These are phyloP conservation scores for Rallus crepitans DNA, from an alignment of 2,797 vertebrate species.

Conservation along the genomic window DNA sequence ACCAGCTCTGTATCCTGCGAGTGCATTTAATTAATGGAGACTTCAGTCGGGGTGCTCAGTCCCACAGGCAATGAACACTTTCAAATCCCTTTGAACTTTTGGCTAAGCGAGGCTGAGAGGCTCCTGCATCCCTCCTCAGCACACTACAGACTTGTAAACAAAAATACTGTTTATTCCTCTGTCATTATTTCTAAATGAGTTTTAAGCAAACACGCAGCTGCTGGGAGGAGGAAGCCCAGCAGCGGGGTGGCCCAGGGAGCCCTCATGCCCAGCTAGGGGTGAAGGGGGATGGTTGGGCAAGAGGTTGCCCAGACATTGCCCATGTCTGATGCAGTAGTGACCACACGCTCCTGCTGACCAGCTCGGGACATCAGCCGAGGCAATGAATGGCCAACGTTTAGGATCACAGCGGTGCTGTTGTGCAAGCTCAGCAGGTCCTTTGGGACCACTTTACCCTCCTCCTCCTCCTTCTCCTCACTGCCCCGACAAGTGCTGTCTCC, in stretches of 20 bases:
- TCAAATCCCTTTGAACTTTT: conserved; percentile 46
- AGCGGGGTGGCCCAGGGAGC: fast-evolving
- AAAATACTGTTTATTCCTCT: background rate
- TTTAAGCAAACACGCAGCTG: background rate
- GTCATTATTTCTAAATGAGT: background rate
- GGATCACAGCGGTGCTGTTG: fast-evolving
- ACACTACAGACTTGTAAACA: background rate
- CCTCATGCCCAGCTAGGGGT: fast-evolving
- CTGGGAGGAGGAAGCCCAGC: fast-evolving
- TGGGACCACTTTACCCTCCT: background rate
- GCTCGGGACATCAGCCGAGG: fast-evolving
- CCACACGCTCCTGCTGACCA: background rate
- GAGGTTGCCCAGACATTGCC: background rate
- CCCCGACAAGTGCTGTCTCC: fast-evolving
- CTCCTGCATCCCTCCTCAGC: background rate
- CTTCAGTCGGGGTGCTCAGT: background rate
- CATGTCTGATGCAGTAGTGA: fast-evolving
- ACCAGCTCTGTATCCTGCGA: conserved; percentile 51
- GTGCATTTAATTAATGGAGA: conserved; percentile 48
- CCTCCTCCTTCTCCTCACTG: background rate
- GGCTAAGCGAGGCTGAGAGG: background rate
- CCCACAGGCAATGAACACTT: conserved; percentile 35
- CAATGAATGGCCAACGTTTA: fast-evolving
- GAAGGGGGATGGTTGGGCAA: fast-evolving
- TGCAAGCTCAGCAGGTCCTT: fast-evolving